These are phyloP conservation scores for Elgaria multicarinata DNA, from an alignment of 2,113 vertebrate genomes.

Conservation along the genomic window DNA sequence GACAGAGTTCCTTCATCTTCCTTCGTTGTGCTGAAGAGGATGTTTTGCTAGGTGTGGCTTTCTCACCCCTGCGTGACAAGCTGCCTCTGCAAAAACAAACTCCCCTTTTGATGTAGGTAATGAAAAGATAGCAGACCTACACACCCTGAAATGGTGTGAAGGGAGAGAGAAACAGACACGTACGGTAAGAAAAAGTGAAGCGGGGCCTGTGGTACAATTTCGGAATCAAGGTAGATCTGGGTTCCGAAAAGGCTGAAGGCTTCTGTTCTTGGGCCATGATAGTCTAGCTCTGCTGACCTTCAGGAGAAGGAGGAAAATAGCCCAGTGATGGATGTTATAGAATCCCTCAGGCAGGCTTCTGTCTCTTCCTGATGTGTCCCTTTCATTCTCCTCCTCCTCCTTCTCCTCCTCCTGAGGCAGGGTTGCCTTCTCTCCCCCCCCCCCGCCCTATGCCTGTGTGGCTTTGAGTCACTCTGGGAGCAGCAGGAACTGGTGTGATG, in stretches of 20 bases:
- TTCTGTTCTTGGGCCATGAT: not conserved
- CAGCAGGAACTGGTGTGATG: conserved; percentile 26
- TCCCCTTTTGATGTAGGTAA: not conserved
- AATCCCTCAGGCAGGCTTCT: not conserved
- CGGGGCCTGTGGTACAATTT: not conserved
- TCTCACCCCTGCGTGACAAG: not conserved
- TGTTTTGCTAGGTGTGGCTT: not conserved
- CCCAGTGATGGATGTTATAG: not conserved
- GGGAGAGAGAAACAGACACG: not conserved
- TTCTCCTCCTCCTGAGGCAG: not conserved
- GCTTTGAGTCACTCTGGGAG: conserved; percentile 15
- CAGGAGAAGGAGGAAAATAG: not conserved
- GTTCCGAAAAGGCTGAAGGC: not conserved
- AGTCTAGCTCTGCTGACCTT: not conserved
- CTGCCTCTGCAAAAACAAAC: not conserved
- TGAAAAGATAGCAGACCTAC: not conserved
- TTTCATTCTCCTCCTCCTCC: not conserved
- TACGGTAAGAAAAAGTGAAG: not conserved
- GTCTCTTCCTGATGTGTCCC: not conserved
- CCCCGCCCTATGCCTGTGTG: conserved; percentile 27
- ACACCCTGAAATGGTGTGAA: not conserved
- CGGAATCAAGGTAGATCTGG: not conserved
- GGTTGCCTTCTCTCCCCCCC: not conserved
- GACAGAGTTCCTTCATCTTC: not conserved
- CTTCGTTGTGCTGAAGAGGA: not conserved